A percentile compares a stretch with the other conserved stretches of the same genome.
Conservation (phyloP, 1,140 invertebrate species). For the Oedothorax gibbosus region DNA sequence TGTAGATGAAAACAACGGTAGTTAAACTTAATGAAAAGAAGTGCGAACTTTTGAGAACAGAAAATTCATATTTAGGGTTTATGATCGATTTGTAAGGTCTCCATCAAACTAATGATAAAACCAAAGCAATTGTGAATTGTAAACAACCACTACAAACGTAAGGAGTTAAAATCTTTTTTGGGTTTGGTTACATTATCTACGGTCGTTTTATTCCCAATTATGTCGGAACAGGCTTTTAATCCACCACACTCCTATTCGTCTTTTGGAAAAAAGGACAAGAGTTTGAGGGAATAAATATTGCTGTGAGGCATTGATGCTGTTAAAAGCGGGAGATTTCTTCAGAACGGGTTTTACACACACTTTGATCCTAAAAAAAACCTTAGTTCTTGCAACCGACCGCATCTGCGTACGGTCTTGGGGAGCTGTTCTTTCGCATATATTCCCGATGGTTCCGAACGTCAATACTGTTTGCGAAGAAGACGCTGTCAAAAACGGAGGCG, state of each 20-base stretch:
- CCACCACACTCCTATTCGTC: slow-evolving; percentile 67
- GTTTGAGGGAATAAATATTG: neutral
- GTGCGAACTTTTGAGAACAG: slow-evolving; percentile 6
- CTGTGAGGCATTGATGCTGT: slow-evolving; percentile 3
- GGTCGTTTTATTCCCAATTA: slow-evolving; percentile 68
- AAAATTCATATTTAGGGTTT: slow-evolving; percentile 7
- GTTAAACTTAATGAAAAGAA: slow-evolving; percentile 6
- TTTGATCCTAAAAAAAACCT: too few relatives aligned
- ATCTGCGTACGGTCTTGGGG: slow-evolving; percentile 70
- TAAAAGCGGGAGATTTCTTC: neutral
- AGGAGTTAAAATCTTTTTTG: slow-evolving; percentile 40
- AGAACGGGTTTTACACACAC: neutral
- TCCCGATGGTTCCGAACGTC: slow-evolving; percentile 64
- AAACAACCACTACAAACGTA: slow-evolving; percentile 50
- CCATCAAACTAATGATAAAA: slow-evolving; percentile 24
- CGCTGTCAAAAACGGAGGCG: slow-evolving; percentile 19
- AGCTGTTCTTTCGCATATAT: slow-evolving; percentile 69
- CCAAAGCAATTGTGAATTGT: slow-evolving; percentile 18
- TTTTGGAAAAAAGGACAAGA: slow-evolving; percentile 62
- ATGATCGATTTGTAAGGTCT: slow-evolving; percentile 3
- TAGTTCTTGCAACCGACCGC: slow-evolving; percentile 68
- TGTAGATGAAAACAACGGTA: neutral
- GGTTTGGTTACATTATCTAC: slow-evolving; percentile 67
- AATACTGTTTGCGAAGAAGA: slow-evolving; percentile 64
- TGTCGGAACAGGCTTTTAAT: slow-evolving; percentile 65